These are phyloP conservation scores for Ptychochromis oligacanthus DNA, from an alignment of 2,113 vertebrate species.

Conservation along the genomic window DNA sequence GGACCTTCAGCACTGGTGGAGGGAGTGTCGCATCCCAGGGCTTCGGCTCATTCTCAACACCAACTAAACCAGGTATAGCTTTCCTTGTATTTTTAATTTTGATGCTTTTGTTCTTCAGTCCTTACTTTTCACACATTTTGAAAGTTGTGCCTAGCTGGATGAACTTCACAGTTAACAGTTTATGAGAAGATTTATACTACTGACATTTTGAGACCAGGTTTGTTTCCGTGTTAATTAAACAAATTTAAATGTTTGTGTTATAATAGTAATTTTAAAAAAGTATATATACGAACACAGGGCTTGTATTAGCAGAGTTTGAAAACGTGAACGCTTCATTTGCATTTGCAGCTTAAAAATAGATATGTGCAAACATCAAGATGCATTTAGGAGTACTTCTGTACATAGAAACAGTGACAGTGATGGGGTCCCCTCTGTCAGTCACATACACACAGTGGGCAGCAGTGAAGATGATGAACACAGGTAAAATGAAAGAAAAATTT, in stretches of 20 bases:
- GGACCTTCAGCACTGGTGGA: slow-evolving; percentile 90
- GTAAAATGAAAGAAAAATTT: neutral
- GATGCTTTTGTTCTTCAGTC: neutral
- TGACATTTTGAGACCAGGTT: slow-evolving; percentile 12
- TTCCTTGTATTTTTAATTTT: neutral
- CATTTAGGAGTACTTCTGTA: neutral
- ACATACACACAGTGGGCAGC: neutral
- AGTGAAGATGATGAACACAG: neutral
- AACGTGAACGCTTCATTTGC: neutral
- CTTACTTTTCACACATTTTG: neutral
- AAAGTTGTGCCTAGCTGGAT: neutral
- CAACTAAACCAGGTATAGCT: slow-evolving; percentile 86
- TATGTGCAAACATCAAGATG: neutral
- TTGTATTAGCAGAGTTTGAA: neutral
- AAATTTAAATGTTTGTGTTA: neutral
- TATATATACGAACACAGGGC: neutral
- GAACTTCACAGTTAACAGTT: neutral
- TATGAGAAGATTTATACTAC: neutral
- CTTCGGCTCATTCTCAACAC: slow-evolving; percentile 90
- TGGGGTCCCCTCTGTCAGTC: neutral
- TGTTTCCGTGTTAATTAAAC: neutral
- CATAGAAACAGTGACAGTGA: neutral
- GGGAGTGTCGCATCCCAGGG: slow-evolving; percentile 93
- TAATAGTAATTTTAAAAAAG: neutral
- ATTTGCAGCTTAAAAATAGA: neutral